These are phyloP conservation scores for Scelioninae gen. 1 DNA, from an alignment of 2,888 invertebrate species.

Conservation along the genomic window DNA sequence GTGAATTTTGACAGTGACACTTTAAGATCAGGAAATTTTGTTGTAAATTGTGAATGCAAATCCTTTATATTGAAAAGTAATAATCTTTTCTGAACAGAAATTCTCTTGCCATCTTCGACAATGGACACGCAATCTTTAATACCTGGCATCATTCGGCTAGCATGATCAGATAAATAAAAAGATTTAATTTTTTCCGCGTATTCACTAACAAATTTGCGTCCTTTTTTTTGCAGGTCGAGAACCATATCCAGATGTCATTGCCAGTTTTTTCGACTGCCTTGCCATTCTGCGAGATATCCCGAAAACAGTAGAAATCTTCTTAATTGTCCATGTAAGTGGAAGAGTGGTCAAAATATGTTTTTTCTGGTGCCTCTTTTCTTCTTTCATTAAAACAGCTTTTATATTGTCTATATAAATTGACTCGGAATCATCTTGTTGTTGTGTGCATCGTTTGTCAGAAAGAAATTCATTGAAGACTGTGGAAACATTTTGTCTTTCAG, in stretches of 20 bases:
- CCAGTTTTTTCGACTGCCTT: constrained; percentile 16
- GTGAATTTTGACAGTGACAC: constrained; percentile 35
- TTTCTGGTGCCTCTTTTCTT: not conserved
- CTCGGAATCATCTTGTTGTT: too few species aligned
- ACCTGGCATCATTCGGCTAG: constrained; percentile 19
- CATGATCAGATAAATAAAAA: constrained; percentile 31
- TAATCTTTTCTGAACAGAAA: constrained; percentile 24
- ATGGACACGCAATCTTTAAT: constrained; percentile 31
- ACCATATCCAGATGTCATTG: constrained; percentile 19
- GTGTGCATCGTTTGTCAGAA: not conserved
- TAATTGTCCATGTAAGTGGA: constrained; percentile 16
- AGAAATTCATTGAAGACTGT: not conserved
- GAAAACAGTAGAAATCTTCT: constrained; percentile 8
- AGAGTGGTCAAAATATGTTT: constrained; percentile 16
- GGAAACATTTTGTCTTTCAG: too few species aligned
- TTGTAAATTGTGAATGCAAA: constrained; percentile 6
- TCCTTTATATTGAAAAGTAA: constrained; percentile 21
- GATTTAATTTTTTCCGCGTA: constrained; percentile 7
- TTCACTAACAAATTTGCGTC: constrained; percentile 11
- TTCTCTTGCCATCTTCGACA: constrained; percentile 19
- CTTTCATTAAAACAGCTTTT: not conserved
- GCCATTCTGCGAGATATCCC: constrained; percentile 12
- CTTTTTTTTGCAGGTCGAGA: constrained; percentile 12
- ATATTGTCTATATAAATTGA: not conserved
- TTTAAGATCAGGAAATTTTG: not conserved